Evolutionary conservation across 2,888 invertebrate genomes (phyloP).

Genomic region (Stratiomys singularior): DNA sequence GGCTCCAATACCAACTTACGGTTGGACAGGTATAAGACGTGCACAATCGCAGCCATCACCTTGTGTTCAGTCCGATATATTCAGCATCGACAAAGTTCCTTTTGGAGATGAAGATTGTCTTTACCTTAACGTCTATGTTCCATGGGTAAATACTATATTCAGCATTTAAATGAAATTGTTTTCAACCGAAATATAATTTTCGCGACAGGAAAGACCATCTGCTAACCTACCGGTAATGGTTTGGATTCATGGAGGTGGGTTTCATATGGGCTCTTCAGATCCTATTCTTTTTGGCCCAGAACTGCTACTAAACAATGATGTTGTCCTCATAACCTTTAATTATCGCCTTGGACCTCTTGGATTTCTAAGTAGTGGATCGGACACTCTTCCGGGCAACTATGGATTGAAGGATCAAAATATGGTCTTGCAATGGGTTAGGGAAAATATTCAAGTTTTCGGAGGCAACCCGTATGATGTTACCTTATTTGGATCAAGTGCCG

Average conservation of each 20-base stretch:
- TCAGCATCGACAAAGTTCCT: neutral
- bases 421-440: constrained; percentile 69
- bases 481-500: constrained; percentile 72
- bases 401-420: constrained; percentile 71
- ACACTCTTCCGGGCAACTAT: constrained; percentile 70
- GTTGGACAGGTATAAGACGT: neutral
- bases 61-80: constrained; percentile 3
- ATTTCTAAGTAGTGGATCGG: constrained; percentile 70
- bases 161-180: neutral
- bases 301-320: constrained; percentile 71
- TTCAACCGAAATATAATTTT: neutral
- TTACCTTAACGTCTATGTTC: constrained; percentile 16
- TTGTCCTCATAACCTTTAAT: constrained; percentile 72
- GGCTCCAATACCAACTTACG: neutral
- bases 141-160: neutral
- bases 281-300: constrained; percentile 73
- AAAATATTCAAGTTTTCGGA: constrained; percentile 69
- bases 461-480: constrained; percentile 71
- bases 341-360: constrained; percentile 72
- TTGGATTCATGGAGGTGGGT: constrained; percentile 71
- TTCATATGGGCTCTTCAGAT: constrained; percentile 73
- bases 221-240: constrained; percentile 19
- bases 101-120: constrained; percentile 22
- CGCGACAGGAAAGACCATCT: neutral
- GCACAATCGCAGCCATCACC: neutral